Evolutionary conservation across 2,888 invertebrate genomes (phyloP), one percentile per base, ranked within the genome.

Genomic region (Tenthredo mesomela): DNA sequence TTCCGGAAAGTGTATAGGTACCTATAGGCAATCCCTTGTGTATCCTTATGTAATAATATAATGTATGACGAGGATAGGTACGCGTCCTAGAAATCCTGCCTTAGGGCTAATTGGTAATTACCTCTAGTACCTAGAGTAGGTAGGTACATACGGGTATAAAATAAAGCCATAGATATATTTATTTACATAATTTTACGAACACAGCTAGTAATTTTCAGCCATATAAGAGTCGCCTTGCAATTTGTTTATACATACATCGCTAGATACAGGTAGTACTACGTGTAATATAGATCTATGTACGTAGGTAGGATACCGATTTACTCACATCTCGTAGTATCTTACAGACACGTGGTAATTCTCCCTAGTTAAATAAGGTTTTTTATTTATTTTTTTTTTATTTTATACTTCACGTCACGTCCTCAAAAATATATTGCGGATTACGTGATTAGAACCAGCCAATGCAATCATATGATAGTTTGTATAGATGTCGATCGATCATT

Each of bases 101-200:
- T 6, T n/a, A 77, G 47, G 75, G 21, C 21, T 77, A 77, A 77
- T 77, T 77, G 75, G 50, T 47, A 77, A 77, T 77, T 77, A 77
- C 29, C 25, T 25, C 3, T 25, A n/a, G 33, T 25, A 54, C 12
- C 25, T 33, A 29, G 25, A 37, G 25, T 67, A 2, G 1, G 29
- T 29, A 29, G 1, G 2, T 29, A 67, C 33, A 15, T 10, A 67
- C 65, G 40, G 21, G 21, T 15, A 77, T 50, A 50, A 47, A 50
- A 77, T 50, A 77, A 77, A 77, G 50, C 29, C 47, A 7, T 25
- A 15, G 25, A 50, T 21, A 71, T 71, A 50, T 50, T 50, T 77
- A 77, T 77, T 77, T 77, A 15, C 75, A 50, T 71, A 71, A 71
- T 33, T 71, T 67, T 67, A 21, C 29, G 29, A 67, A 33, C 67